Conservation (phyloP, 2,888 invertebrate genomes). For the Drosophila formosana region DNA sequence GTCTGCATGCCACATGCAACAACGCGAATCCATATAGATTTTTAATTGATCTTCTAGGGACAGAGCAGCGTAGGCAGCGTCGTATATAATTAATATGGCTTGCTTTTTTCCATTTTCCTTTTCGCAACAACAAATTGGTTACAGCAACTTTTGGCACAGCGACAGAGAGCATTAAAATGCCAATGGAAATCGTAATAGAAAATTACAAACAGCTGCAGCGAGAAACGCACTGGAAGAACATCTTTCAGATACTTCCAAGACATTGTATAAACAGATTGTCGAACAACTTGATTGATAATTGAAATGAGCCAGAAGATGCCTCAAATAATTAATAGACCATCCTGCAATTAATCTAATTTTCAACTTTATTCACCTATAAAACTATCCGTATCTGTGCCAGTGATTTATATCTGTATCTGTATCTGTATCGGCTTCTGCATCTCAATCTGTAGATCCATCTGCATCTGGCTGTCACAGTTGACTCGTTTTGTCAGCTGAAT, state of each 20-base stretch:
- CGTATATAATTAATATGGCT: conserved; percentile 57
- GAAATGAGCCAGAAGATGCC: conserved; percentile 6
- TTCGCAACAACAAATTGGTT: conserved; percentile 34
- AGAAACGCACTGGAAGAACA: conserved; percentile 4
- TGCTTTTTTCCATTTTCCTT: conserved; percentile 13
- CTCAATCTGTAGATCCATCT: not conserved
- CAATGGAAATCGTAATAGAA: conserved; percentile 42
- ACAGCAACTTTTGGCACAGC: conserved; percentile 66
- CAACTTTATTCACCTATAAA: not conserved
- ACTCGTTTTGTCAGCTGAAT: conserved; percentile 36
- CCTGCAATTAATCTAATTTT: conserved; percentile 2
- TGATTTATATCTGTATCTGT: not conserved
- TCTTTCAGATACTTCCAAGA: conserved; percentile 7
- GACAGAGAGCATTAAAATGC: conserved; percentile 40
- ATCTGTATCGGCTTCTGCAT: not conserved
- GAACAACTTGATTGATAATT: conserved; percentile 17
- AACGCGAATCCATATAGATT: conserved; percentile 47
- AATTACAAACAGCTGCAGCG: conserved; percentile 47
- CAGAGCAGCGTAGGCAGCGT: conserved; percentile 40
- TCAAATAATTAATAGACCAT: not conserved
- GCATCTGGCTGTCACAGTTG: conserved; percentile 5
- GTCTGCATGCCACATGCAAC: conserved; percentile 51
- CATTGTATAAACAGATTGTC: conserved; percentile 14
- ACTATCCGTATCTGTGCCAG: not conserved
- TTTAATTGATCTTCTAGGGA: conserved; percentile 52